A percentile compares a stretch with the other conserved stretches of the same genome.
These are phyloP conservation scores for Siphamia tubifer DNA, from an alignment of 2,113 vertebrate species.

Conservation along the genomic window DNA sequence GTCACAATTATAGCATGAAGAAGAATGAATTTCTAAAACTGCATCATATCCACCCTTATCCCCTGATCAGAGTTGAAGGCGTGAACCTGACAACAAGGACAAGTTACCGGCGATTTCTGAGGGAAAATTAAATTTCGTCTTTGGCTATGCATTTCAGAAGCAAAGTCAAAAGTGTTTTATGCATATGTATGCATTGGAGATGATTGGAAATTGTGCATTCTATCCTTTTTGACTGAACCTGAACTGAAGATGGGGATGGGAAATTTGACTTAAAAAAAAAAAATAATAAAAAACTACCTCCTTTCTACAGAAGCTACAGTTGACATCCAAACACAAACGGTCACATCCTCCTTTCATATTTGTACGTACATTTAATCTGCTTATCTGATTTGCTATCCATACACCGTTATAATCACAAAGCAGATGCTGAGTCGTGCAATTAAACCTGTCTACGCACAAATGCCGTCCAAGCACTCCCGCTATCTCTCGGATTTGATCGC, in stretches of 20 bases:
- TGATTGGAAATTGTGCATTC: not conserved
- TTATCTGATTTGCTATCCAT: slow-evolving; percentile 56
- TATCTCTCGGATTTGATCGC: slow-evolving; percentile 3
- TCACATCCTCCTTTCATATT: slow-evolving; percentile 26
- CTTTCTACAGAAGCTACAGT: slow-evolving; percentile 11
- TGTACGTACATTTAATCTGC: slow-evolving; percentile 47
- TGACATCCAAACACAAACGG: slow-evolving; percentile 4
- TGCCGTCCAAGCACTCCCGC: not conserved
- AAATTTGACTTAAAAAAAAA: not conserved
- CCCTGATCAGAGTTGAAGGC: slow-evolving; percentile 16
- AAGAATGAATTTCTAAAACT: slow-evolving; percentile 56
- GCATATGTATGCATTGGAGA: not conserved
- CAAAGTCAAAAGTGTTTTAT: not conserved
- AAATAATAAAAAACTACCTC: slow-evolving; percentile 21
- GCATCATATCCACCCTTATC: slow-evolving; percentile 25
- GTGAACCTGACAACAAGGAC: slow-evolving; percentile 8
- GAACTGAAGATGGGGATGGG: slow-evolving; percentile 9
- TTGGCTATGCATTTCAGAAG: not conserved
- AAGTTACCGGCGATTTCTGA: not conserved
- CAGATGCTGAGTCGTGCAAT: slow-evolving; percentile 43
- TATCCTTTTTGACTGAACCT: slow-evolving; percentile 1
- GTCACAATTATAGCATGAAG: slow-evolving; percentile 61
- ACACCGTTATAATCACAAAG: slow-evolving; percentile 28
- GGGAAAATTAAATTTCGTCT: not conserved
- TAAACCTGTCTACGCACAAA: slow-evolving; percentile 29